Percentiles rank a stretch among this genome's conserved stretches.
Evolutionary conservation across 2,113 vertebrate species (phyloP).

Genomic region (Dendrocopos noguchii): DNA sequence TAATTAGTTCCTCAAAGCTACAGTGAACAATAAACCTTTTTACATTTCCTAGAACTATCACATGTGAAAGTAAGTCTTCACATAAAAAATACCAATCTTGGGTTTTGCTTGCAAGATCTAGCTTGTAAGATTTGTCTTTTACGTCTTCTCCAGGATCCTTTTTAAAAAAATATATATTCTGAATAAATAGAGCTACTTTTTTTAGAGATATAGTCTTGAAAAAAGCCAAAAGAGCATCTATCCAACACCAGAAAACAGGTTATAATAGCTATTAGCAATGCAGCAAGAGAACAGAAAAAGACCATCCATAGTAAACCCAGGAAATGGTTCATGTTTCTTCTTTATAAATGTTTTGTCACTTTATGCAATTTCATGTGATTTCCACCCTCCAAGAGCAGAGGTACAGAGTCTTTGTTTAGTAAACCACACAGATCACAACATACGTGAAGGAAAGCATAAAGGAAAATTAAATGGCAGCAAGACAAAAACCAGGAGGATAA

Average conservation of each 20-base stretch:
- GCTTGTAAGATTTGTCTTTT: not conserved
- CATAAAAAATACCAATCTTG: not conserved
- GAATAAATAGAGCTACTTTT: not conserved
- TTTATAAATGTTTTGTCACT: not conserved
- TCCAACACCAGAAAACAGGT: not conserved
- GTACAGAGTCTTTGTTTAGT: not conserved
- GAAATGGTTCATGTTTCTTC: not conserved
- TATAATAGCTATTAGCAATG: not conserved
- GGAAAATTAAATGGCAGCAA: not conserved
- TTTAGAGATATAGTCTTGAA: not conserved
- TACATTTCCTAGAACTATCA: not conserved
- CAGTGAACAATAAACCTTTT: not conserved
- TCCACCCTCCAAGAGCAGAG: not conserved
- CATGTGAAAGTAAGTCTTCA: not conserved
- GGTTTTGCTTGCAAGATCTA: not conserved
- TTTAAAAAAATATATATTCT: not conserved
- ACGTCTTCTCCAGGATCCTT: not conserved
- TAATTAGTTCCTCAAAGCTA: not conserved
- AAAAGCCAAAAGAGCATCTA: not conserved
- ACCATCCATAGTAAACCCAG: not conserved
- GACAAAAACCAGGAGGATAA: not conserved
- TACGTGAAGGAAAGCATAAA: not conserved
- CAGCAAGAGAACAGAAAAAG: not conserved
- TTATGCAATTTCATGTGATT: not conserved
- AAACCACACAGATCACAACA: not conserved